phyloP scores from a whole-genome alignment of 2,888 invertebrate species.

The Caprella mutica region DNA sequence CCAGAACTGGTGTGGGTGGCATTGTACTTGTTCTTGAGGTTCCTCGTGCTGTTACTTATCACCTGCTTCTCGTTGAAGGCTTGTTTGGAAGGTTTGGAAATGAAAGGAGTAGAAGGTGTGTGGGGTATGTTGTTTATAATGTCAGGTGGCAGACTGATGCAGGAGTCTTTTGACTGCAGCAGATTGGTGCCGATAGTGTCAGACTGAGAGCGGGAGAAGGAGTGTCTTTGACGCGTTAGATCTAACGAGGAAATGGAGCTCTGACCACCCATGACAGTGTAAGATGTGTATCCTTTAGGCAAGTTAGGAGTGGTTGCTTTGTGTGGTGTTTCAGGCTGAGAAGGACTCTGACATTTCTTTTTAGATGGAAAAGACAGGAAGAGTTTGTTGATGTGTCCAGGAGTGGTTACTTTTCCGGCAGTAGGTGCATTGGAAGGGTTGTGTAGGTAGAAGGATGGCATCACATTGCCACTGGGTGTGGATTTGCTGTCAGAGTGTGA shows the following conservation, averaged over 20 bases:
- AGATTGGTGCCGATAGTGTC: no score
- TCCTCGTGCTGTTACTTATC: not conserved
- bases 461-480: not conserved
- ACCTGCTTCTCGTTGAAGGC: slow-evolving; percentile 4
- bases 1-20: not conserved
- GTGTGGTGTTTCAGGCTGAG: no score
- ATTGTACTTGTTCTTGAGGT: not conserved
- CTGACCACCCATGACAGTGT: no score
- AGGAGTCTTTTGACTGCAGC: no score
- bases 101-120: not conserved
- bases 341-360: not conserved
- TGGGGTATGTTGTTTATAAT: not conserved
- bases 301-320: not conserved
- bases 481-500: not conserved
- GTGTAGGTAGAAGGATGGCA: slow-evolving; percentile 5
- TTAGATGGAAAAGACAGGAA: slow-evolving; percentile 6
- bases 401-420: slow-evolving; percentile 10
- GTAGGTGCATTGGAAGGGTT: slow-evolving; percentile 1
- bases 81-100: not conserved
- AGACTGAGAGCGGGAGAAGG: not conserved
- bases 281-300: not conserved
- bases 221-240: not conserved
- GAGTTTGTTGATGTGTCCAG: slow-evolving; percentile 3
- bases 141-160: no score
- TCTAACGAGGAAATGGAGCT: no score